These are phyloP conservation scores for Matsumurasca onukii DNA, from an alignment of 1,140 invertebrate genomes.

Conservation along the genomic window DNA sequence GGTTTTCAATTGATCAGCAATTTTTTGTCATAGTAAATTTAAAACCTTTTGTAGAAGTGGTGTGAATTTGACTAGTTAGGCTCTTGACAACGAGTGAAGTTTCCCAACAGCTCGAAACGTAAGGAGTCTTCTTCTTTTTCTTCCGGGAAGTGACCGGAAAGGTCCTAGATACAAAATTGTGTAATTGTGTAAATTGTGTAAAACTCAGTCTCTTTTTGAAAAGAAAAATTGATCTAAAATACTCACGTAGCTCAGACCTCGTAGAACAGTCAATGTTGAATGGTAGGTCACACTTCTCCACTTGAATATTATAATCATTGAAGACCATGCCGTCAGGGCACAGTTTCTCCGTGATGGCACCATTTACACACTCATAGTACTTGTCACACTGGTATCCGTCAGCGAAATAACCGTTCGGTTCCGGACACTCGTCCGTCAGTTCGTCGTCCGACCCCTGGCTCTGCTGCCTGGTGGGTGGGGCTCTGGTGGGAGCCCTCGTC, in stretches of 20 bases:
- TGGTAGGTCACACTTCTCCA: slow-evolving; percentile 86
- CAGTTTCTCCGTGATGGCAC: slow-evolving; percentile 69
- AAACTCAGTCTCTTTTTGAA: too few species aligned
- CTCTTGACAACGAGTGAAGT: too few species aligned
- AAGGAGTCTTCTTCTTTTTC: too few species aligned
- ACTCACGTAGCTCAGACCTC: slow-evolving; percentile 77
- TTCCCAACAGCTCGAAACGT: too few species aligned
- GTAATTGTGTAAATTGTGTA: too few species aligned
- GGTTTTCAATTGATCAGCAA: too few species aligned
- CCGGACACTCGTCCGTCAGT: slow-evolving; percentile 69
- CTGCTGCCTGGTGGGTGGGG: slow-evolving; percentile 20
- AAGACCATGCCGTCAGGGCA: slow-evolving; percentile 92
- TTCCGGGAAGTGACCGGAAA: too few species aligned
- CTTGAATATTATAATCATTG: slow-evolving; percentile 76
- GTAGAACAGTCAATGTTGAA: slow-evolving; percentile 82
- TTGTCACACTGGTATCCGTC: slow-evolving; percentile 88
- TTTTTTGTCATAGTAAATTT: too few species aligned
- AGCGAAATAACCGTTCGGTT: slow-evolving; percentile 80
- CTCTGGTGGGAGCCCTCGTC: background rate
- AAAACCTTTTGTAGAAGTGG: too few species aligned
- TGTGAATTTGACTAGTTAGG: too few species aligned
- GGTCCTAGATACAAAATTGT: too few species aligned
- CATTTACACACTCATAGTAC: slow-evolving; percentile 78
- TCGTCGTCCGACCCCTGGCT: slow-evolving; percentile 39
- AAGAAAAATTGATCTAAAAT: too few species aligned